Evolutionary conservation across 2,797 vertebrate species (phyloP).

Genomic region (Cirrhinus mrigala): DNA sequence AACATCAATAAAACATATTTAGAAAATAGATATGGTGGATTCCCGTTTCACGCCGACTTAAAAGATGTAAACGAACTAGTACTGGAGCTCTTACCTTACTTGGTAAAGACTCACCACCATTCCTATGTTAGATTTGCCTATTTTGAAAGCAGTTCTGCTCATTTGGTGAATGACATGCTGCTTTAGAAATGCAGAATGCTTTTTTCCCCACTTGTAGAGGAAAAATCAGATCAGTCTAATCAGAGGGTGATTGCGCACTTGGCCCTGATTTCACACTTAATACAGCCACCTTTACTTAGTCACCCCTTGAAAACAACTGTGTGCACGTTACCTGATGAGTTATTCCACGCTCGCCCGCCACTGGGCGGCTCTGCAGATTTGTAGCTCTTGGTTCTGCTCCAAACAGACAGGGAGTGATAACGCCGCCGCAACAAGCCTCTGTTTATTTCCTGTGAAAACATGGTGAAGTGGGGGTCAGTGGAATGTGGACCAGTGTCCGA

Average conservation of each 20-base stretch:
- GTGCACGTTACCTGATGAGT: constrained; percentile 47
- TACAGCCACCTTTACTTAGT: constrained; percentile 58
- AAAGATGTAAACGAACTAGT: background rate
- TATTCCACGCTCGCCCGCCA: constrained; percentile 27
- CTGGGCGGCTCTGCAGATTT: constrained; percentile 29
- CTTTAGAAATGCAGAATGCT: constrained; percentile 41
- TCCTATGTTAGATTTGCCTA: constrained; percentile 14
- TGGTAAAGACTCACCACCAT: constrained; percentile 23
- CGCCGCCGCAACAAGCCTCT: constrained; percentile 56
- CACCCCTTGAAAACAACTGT: constrained; percentile 43
- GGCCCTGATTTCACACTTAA: constrained; percentile 62
- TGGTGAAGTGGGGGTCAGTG: constrained; percentile 49
- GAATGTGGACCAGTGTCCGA: constrained; percentile 56
- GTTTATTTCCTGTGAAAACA: constrained; percentile 67
- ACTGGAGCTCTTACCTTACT: constrained; percentile 32
- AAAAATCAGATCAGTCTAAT: constrained; percentile 53
- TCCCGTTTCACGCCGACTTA: background rate
- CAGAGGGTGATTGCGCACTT: constrained; percentile 48
- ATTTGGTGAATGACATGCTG: constrained; percentile 50
- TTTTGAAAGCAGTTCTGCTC: constrained; percentile 23
- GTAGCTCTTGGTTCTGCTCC: constrained; percentile 61
- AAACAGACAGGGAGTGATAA: constrained; percentile 61
- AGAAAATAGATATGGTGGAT: background rate
- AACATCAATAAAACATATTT: background rate
- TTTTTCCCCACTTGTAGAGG: constrained; percentile 20